Base-by-base conservation (phyloP, 2,888 invertebrate species). In the Sinopyrophorus schimmeli region DNA sequence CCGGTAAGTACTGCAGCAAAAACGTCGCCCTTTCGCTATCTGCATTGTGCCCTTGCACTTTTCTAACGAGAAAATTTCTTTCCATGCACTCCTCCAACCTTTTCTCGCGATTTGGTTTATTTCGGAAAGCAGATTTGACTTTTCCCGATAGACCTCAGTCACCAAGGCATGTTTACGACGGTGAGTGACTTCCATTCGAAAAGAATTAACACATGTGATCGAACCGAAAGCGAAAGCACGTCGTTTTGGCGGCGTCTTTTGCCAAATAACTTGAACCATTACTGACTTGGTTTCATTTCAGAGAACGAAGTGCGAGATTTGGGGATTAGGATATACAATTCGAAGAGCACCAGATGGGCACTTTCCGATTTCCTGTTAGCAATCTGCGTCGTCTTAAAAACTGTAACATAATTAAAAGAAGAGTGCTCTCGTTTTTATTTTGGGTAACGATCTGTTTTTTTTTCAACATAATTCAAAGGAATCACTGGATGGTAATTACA, bases 1-100 rank as follows among this genome's bases (percentile, higher is more conserved):
- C 79, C 73, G 82, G 82, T 82, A 64, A 72, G 78, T 43, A 31
- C 26, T 12, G n/a, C 4, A 21, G 9, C 3, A 3, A 9, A 23
- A 23, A n/a, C 23, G n/a, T 15, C 16, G 14, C 11, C 9, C n/a
- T 32, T 32, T 10, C 5, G 7, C 11, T 32, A 17, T 7, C 1
- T 17, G 17, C 10, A 1, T 18, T 11, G n/a, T 18, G 10, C 32
- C 30, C 14, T 18, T 20, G 32, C 32, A 32, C 20, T 11, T 3
- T 15, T 11, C 20, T 37, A 18, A 34, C 14, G 18, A 11, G n/a
- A 5, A 26, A 3, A 26, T 18, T 58, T 49, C 57, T 52, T 61
- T 61, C 43, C 61, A 59, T 59, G 58, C 59, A 60, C 61, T 40
- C 59, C 34, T 27, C 34, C 31, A 35, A n/a, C n/a, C n/a, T n/a